Percentiles rank a stretch among this genome's conserved stretches.
These are phyloP conservation scores for Arbacia lixula DNA, from an alignment of 53 echinoderm and acorn worm species.

Conservation along the genomic window DNA sequence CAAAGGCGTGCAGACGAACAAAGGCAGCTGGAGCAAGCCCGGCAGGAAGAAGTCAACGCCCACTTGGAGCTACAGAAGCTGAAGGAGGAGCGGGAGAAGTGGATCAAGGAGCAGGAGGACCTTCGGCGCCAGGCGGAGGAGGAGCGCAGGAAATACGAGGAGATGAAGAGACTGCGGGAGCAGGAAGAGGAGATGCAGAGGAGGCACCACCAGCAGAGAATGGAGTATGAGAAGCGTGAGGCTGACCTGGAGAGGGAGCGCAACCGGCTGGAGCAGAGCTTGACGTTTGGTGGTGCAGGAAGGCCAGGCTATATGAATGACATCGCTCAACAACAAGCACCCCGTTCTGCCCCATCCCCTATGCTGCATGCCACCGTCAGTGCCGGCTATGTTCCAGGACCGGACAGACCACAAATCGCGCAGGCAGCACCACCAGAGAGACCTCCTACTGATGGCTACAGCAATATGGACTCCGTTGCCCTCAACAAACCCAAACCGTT, in stretches of 20 bases:
- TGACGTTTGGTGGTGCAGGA: conserved; percentile 64
- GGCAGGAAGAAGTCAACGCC: conserved; percentile 6
- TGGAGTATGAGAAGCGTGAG: conserved; percentile 81
- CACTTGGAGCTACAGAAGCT: conserved; percentile 34
- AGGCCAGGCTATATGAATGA: conserved; percentile 33
- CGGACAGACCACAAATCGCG: conserved; percentile 53
- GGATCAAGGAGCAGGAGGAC: conserved; percentile 51
- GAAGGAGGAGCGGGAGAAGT: conserved; percentile 42
- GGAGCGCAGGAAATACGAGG: conserved; percentile 33
- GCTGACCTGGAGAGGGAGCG: conserved; percentile 87
- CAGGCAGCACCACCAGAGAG: conserved; percentile 35
- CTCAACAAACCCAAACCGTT: conserved; percentile 64
- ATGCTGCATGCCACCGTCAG: conserved; percentile 7
- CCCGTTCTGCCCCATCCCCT: neutral
- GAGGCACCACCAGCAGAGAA: conserved; percentile 76
- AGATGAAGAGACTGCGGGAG: conserved; percentile 60
- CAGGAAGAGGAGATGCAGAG: conserved; percentile 80
- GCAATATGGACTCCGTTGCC: neutral
- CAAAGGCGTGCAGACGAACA: conserved; percentile 16
- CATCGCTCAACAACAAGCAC: neutral
- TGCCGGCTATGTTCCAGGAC: conserved; percentile 61
- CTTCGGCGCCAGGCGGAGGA: conserved; percentile 35
- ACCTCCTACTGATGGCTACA: conserved; percentile 57
- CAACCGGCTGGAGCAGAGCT: conserved; percentile 78
- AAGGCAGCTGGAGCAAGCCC: neutral